Percentiles rank a stretch among this genome's conserved stretches.
phyloP scores from a whole-genome alignment of 1,140 invertebrate genomes.

The Meloidogyne floridensis region DNA sequence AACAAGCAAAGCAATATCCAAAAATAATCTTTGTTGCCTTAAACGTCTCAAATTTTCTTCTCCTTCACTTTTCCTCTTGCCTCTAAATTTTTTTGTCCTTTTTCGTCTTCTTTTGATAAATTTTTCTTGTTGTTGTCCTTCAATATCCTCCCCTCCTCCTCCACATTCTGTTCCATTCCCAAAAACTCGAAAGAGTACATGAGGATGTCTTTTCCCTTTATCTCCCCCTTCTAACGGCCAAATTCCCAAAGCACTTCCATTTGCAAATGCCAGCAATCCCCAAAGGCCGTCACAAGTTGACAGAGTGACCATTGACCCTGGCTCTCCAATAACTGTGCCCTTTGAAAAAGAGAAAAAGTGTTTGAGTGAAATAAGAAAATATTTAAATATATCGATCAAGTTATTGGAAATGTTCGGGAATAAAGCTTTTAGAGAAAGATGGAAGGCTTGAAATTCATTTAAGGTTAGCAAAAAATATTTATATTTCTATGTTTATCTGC shows the following conservation, averaged over 20 bases:
- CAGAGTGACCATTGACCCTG: constrained; percentile 58
- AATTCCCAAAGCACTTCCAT: constrained; percentile 63
- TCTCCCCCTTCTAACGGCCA: constrained; percentile 65
- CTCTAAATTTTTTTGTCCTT: background rate
- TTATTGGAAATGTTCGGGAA: too few relatives aligned
- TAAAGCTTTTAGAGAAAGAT: too few relatives aligned
- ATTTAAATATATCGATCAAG: background rate
- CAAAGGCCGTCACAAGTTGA: constrained; percentile 64
- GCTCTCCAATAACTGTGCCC: constrained; percentile 62
- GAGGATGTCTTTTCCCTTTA: constrained; percentile 57
- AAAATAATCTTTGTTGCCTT: constrained; percentile 58
- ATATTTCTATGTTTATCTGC: too few relatives aligned
- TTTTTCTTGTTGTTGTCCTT: constrained; percentile 48
- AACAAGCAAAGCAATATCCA: constrained; percentile 61
- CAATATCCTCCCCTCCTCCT: constrained; percentile 26
- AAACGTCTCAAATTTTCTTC: constrained; percentile 41
- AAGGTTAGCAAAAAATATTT: too few relatives aligned
- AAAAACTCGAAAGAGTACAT: constrained; percentile 54
- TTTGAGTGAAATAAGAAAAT: background rate
- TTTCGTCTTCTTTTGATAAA: background rate
- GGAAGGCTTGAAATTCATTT: too few relatives aligned
- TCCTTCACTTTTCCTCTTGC: background rate
- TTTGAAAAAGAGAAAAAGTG: constrained; percentile 23
- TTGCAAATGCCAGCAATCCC: constrained; percentile 60
- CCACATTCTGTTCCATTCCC: constrained; percentile 48